Conservation (phyloP, 2,797 vertebrate species). For the Falco concolor region DNA sequence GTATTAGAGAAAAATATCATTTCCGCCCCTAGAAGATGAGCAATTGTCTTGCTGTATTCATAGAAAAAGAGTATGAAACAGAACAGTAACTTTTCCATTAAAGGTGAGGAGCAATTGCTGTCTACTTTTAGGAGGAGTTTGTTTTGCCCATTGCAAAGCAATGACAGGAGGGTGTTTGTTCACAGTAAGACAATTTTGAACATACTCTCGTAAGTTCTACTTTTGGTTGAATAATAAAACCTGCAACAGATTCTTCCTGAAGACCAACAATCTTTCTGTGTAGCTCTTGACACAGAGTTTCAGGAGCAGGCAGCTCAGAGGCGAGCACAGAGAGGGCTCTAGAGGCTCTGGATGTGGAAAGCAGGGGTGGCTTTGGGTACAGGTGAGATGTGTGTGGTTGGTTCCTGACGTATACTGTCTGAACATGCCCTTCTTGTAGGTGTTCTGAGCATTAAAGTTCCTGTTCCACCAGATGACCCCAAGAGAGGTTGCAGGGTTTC, state of each 20-base stretch:
- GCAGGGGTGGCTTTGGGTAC: neutral
- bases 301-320: neutral
- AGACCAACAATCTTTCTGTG: accelerated
- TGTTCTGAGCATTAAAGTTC: neutral
- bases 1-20: neutral
- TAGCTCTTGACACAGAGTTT: neutral
- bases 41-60: neutral
- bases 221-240: neutral
- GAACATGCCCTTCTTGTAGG: neutral
- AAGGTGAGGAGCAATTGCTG: neutral
- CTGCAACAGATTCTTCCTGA: neutral
- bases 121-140: neutral
- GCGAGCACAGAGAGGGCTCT: neutral
- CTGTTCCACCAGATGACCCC: neutral
- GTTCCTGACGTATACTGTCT: neutral
- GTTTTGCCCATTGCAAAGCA: neutral
- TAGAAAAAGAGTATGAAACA: neutral
- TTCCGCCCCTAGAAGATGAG: neutral
- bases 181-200: neutral
- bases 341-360: neutral
- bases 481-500: neutral
- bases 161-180: neutral
- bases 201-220: neutral
- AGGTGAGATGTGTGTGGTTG: neutral
- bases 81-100: neutral